These are phyloP conservation scores for Branchellion lobata DNA, from an alignment of 2,888 invertebrate species.

Conservation along the genomic window DNA sequence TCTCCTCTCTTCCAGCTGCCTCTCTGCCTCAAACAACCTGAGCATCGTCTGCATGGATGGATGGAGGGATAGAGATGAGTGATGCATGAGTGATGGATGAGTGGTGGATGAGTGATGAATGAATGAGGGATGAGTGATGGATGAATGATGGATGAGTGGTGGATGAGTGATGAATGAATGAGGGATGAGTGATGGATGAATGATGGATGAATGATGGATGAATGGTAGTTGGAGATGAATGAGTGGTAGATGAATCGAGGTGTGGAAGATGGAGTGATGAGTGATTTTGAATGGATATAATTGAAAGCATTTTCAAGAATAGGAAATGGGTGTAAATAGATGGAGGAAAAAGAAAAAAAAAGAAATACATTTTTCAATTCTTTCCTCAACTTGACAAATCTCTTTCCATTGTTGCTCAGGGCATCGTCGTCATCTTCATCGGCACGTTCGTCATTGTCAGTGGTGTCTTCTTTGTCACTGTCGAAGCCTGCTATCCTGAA, in stretches of 20 bases:
- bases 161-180: neutral
- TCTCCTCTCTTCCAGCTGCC: slow-evolving; percentile 65
- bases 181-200: too few species aligned
- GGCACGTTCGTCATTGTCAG: neutral
- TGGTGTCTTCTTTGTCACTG: neutral
- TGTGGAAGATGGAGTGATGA: too few species aligned
- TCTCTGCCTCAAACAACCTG: slow-evolving; percentile 73
- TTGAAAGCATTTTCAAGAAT: too few species aligned
- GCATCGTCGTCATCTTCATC: neutral
- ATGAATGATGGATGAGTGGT: too few species aligned
- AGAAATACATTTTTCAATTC: neutral
- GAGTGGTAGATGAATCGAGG: too few species aligned
- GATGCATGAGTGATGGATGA: slow-evolving; percentile 1
- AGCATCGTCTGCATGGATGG: neutral
- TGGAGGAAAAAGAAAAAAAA: too few species aligned
- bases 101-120: slow-evolving; percentile 22
- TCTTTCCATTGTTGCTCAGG: neutral
- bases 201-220: slow-evolving; percentile 15
- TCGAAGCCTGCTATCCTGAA: neutral
- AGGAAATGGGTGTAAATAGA: too few species aligned
- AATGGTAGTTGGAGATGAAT: too few species aligned
- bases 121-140: too few species aligned
- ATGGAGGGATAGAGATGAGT: neutral
- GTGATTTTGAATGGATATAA: too few species aligned
- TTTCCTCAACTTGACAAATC: neutral